Evolutionary conservation across 2,797 vertebrate species (phyloP).

Genomic region (Orientallactaga sibirica): DNA sequence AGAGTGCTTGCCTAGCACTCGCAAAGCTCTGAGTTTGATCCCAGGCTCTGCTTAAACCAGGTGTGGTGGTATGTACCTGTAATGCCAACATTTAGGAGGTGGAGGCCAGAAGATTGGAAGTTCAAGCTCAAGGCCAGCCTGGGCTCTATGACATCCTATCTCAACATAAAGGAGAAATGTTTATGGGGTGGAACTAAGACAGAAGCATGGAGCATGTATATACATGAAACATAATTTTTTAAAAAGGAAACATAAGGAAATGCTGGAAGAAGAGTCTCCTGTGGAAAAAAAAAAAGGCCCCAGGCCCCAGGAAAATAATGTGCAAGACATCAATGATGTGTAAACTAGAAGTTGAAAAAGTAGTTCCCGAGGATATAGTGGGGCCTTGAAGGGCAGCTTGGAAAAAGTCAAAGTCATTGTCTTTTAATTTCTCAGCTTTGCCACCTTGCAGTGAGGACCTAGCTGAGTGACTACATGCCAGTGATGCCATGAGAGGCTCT

Average conservation of each 20-base stretch:
- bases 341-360: background rate
- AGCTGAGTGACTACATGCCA: background rate
- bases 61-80: too few species aligned
- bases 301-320: background rate
- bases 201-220: background rate
- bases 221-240: background rate
- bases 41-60: too few species aligned
- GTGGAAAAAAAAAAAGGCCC: background rate
- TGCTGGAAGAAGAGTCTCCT: background rate
- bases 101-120: too few species aligned
- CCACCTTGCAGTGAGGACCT: background rate
- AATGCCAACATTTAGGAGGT: too few species aligned
- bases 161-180: background rate
- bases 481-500: background rate
- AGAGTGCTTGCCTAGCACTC: too few species aligned
- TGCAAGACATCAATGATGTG: background rate
- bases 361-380: background rate
- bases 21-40: too few species aligned
- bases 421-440: too few species aligned
- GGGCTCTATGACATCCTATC: too few species aligned
- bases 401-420: background rate
- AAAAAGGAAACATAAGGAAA: constrained; percentile 16
- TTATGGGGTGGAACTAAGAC: background rate
- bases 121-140: too few species aligned
- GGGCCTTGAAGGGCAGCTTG: background rate